Base-by-base conservation (phyloP, 2,113 vertebrate genomes). In the Peucedramus taeniatus region DNA sequence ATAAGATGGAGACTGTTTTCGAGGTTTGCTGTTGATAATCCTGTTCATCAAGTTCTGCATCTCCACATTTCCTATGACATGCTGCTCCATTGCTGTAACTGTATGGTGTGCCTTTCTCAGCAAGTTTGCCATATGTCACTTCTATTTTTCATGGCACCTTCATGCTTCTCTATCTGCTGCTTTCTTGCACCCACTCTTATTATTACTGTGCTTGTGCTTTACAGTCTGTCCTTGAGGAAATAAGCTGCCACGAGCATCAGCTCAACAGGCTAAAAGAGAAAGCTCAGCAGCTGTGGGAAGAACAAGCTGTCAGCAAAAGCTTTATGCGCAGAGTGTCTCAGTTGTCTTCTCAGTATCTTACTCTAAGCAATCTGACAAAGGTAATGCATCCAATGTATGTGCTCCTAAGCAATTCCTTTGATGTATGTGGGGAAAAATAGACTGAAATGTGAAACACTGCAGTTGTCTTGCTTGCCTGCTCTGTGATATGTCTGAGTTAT, bases 281-380 rank as follows among this genome's bases (percentile, higher is more conserved):
- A 98, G 99, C 99, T 98, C 99, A 99, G 96, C 98, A 98, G 97
- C 98, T 99, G 89, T 99, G 99, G 98, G 99, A 99, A 98, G 99
- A 99, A 94, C 99, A 99, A 97, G 98, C 99, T 88, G 99, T 98
- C 94, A 99, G 99, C 97, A 99, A 99, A 98, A 99, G 98, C 98
- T 99, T 99, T 98, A 98, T 99, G 97, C 99, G 99, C 97, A 99
- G 99, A 95, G 99, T 99, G 75, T 99, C 99, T 93, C 99, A 99
- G 98, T 98, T 99, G 91, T 99, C 99, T 80, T 98, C 99, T 72
- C 99, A 99, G 71, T 99, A 99, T 96, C 98, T 99, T 96, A 98
- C 99, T 84, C 98, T 99, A 98, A 99, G 98, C 98, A 99, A 99
- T 98, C 95, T 99, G 97, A 99, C 99, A 50, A 99, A 99, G 99